A percentile compares a stretch with the other conserved stretches of the same genome.
phyloP scores from a whole-genome alignment of 2,888 invertebrate species.

The Scaeva pyrastri region DNA sequence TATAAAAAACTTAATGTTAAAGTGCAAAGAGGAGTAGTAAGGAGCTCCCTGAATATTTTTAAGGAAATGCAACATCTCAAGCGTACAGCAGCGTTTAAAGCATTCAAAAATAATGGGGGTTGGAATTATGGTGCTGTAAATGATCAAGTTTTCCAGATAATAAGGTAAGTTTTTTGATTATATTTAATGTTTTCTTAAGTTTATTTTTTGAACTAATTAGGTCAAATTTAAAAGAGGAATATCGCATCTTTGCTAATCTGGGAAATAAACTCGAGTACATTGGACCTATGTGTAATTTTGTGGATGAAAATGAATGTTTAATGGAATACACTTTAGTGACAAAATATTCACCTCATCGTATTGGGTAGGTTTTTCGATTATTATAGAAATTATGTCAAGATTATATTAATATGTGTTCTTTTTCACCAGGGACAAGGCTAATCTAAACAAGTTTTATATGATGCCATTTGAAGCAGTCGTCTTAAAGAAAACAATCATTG shows the following conservation, averaged over 20 bases:
- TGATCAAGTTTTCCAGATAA: conserved; percentile 80
- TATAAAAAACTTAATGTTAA: conserved; percentile 86
- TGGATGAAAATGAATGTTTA: conserved; percentile 57
- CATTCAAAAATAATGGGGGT: conserved; percentile 78
- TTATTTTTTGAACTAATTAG: conserved; percentile 55
- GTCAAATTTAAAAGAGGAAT: conserved; percentile 79
- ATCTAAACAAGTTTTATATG: conserved; percentile 77
- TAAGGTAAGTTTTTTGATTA: conserved; percentile 77
- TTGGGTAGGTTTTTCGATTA: conserved; percentile 77
- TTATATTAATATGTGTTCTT: neutral
- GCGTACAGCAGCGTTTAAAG: conserved; percentile 81
- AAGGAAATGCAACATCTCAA: conserved; percentile 85
- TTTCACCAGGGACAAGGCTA: conserved; percentile 77
- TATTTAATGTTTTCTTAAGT: neutral
- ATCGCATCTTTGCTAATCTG: conserved; percentile 80
- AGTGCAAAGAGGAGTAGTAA: conserved; percentile 84
- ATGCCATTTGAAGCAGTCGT: conserved; percentile 81
- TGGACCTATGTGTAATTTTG: conserved; percentile 73
- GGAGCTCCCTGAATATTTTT: conserved; percentile 87
- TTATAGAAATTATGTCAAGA: neutral
- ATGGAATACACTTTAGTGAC: conserved; percentile 80
- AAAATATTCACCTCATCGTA: conserved; percentile 77
- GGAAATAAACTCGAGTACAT: conserved; percentile 79
- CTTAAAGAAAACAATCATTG: conserved; percentile 64
- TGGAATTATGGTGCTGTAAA: conserved; percentile 80